These are phyloP conservation scores for Myiotriccus ornatus DNA, from an alignment of 2,797 vertebrate species.

Conservation along the genomic window DNA sequence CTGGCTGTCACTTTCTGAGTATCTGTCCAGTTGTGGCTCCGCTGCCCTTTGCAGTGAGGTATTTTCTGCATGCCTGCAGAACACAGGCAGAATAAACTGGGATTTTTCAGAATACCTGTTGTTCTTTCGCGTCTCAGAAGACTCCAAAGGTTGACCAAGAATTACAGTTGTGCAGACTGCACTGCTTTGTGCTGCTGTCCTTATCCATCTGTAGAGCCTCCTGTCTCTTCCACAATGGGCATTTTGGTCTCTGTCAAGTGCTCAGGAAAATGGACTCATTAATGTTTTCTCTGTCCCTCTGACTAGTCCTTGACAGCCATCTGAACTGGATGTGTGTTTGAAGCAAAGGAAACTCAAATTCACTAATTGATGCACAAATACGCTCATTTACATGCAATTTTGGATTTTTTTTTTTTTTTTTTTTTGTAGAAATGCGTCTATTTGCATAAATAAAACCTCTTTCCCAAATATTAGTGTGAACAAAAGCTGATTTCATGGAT, in stretches of 20 bases:
- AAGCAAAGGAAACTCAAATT: slow-evolving; percentile 29
- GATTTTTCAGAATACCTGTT: neutral
- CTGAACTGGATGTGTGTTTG: slow-evolving; percentile 43
- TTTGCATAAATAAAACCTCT: slow-evolving; percentile 62
- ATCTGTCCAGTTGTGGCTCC: neutral
- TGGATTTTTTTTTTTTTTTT: neutral
- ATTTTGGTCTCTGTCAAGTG: neutral
- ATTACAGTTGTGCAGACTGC: neutral
- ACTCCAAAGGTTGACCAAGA: neutral
- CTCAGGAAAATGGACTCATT: slow-evolving; percentile 30
- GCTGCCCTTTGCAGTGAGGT: neutral
- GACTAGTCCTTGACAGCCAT: neutral
- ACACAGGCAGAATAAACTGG: neutral
- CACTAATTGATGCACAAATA: slow-evolving; percentile 55
- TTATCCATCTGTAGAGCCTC: neutral
- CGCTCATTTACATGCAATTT: slow-evolving; percentile 48
- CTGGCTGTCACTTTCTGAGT: neutral
- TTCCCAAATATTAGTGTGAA: slow-evolving; percentile 41
- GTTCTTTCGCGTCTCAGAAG: neutral
- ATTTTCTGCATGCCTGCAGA: neutral
- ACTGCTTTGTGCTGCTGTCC: neutral
- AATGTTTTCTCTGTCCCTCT: slow-evolving; percentile 5
- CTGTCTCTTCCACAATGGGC: neutral
- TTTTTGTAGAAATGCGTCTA: slow-evolving; percentile 27
- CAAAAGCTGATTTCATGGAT: slow-evolving; percentile 12